phyloP scores from a whole-genome alignment of 1,140 invertebrate genomes.

The Euura lappo region DNA sequence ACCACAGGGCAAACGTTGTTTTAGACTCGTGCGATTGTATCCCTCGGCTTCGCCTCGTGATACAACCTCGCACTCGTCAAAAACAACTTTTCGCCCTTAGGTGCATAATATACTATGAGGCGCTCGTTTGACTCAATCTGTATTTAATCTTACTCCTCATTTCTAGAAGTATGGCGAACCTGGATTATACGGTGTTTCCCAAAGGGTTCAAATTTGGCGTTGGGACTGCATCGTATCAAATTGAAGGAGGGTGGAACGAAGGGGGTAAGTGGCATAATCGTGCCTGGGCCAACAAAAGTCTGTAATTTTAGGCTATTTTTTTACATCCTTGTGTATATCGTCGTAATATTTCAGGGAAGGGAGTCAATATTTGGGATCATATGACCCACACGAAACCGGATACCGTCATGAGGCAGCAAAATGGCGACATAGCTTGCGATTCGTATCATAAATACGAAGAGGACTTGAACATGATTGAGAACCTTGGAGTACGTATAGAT shows the following conservation, averaged over 20 bases:
- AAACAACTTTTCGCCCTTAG: too few species aligned
- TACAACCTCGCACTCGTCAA: too few species aligned
- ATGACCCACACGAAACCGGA: conserved; percentile 35
- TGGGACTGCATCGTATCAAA: conserved; percentile 63
- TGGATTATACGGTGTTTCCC: conserved; percentile 33
- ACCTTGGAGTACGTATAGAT: conserved; percentile 56
- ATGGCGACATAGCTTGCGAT: conserved; percentile 70
- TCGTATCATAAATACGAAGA: conserved; percentile 72
- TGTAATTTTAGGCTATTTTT: neutral
- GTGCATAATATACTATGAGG: too few species aligned
- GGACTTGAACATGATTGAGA: conserved; percentile 66
- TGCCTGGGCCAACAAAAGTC: too few species aligned
- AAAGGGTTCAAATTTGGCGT: conserved; percentile 62
- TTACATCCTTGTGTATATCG: conserved; percentile 44
- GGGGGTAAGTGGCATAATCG: conserved; percentile 49
- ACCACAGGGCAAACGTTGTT: too few species aligned
- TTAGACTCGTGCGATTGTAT: too few species aligned
- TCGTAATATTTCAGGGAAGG: neutral
- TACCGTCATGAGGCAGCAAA: conserved; percentile 48
- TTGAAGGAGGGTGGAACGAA: conserved; percentile 66
- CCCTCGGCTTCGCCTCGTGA: too few species aligned
- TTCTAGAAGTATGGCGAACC: too few species aligned
- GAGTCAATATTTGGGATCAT: conserved; percentile 40
- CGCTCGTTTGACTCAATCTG: too few species aligned
- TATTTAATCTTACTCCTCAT: too few species aligned